A percentile compares a stretch with the other conserved stretches of the same genome.
Conservation (phyloP, 2,888 invertebrate genomes). For the Philereme transversata region DNA sequence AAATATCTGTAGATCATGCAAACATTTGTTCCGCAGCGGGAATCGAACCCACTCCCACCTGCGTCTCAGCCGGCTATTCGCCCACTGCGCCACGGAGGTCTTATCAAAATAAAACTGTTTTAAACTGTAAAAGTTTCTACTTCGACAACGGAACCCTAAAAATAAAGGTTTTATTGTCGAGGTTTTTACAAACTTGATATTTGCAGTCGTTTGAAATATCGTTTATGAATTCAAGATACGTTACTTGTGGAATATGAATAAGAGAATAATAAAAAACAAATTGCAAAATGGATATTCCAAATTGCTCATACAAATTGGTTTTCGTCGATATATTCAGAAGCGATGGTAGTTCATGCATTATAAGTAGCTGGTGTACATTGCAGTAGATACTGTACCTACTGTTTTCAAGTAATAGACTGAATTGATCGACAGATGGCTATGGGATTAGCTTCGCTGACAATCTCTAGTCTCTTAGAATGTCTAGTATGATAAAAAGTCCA, state of each 20-base stretch:
- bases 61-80: too few relatives aligned
- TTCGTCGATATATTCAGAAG: constrained; percentile 50
- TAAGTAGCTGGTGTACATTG: constrained; percentile 49
- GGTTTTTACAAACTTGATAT: neutral
- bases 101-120: too few relatives aligned
- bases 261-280: constrained; percentile 16
- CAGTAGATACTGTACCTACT: neutral
- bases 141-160: too few relatives aligned
- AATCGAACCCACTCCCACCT: too few relatives aligned
- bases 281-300: constrained; percentile 18
- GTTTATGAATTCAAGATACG: constrained; percentile 5
- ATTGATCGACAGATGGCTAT: neutral
- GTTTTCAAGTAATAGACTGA: neutral
- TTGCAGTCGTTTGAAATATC: neutral
- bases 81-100: too few relatives aligned
- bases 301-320: constrained; percentile 52
- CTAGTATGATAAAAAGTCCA: too few relatives aligned
- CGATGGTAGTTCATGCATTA: constrained; percentile 56
- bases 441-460: neutral
- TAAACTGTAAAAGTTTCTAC: too few relatives aligned
- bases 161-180: too few relatives aligned
- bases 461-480: too few relatives aligned
- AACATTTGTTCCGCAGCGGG: too few relatives aligned
- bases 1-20: too few relatives aligned
- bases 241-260: constrained; percentile 11